Conservation (phyloP, 2,113 vertebrate species). For the Eira barbara region DNA sequence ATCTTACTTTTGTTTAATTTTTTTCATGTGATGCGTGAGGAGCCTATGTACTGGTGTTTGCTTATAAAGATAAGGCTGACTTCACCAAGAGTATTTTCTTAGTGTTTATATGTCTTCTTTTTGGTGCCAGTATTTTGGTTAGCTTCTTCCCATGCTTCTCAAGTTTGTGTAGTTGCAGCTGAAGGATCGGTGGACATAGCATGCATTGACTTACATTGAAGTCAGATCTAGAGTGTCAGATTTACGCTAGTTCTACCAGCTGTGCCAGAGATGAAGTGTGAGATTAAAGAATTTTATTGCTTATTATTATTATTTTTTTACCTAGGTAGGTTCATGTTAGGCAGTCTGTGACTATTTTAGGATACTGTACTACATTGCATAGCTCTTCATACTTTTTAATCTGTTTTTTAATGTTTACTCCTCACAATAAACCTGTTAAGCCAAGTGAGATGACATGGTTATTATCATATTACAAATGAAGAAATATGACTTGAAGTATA, state of each 20-base stretch:
- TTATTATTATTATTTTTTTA: conserved; percentile 37
- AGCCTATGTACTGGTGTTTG: background rate
- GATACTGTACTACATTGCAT: conserved; percentile 23
- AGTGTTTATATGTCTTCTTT: background rate
- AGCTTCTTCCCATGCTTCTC: background rate
- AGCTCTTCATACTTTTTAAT: conserved; percentile 1
- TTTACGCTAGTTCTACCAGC: background rate
- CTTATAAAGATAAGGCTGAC: background rate
- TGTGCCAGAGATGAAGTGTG: conserved; percentile 5
- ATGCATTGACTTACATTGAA: background rate
- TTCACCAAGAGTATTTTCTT: conserved; percentile 13
- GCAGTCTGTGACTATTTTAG: background rate
- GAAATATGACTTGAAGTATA: background rate
- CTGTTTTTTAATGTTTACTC: conserved; percentile 18
- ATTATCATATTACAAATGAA: background rate
- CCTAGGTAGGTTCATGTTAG: conserved; percentile 34
- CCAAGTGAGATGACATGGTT: background rate
- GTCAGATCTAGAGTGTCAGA: background rate
- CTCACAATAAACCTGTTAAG: conserved; percentile 22
- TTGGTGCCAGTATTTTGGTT: background rate
- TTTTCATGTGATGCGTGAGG: background rate
- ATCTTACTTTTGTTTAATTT: background rate
- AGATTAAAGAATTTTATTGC: conserved; percentile 49
- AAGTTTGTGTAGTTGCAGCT: background rate
- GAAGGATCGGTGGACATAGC: background rate